phyloP scores from a whole-genome alignment of 2,888 invertebrate genomes.

The Fragum sueziense region DNA sequence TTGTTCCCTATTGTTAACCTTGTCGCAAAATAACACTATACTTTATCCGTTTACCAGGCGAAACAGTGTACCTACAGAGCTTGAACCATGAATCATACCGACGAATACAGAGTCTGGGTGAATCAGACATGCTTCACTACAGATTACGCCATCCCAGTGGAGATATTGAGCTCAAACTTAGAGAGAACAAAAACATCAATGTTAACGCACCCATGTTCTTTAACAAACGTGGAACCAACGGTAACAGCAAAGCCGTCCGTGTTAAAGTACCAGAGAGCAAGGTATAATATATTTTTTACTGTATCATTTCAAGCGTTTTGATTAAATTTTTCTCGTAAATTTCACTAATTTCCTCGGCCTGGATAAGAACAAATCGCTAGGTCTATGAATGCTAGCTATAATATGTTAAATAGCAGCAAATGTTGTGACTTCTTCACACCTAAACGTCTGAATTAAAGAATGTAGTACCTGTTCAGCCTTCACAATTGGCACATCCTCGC shows the following conservation, averaged over 20 bases:
- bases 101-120: slow-evolving; percentile 21
- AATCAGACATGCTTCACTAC: slow-evolving; percentile 26
- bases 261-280: slow-evolving; percentile 5
- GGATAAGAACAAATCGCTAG: not conserved
- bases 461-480: no score
- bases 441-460: no score
- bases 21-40: no score
- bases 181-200: slow-evolving; percentile 41
- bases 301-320: not conserved
- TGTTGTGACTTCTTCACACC: no score
- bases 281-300: not conserved
- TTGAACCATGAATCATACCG: slow-evolving; percentile 21
- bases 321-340: not conserved
- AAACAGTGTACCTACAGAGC: slow-evolving; percentile 36
- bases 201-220: slow-evolving; percentile 44
- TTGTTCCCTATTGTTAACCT: no score
- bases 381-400: no score
- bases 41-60: slow-evolving; percentile 4
- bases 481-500: no score
- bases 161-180: slow-evolving; percentile 5
- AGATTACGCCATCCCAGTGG: slow-evolving; percentile 3
- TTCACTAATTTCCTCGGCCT: not conserved
- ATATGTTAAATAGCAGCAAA: no score
- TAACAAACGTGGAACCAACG: not conserved
- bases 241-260: not conserved